A percentile compares a stretch with the other conserved stretches of the same genome.
phyloP scores from a whole-genome alignment of 1,140 invertebrate species.

The Pogonus chalceus region DNA sequence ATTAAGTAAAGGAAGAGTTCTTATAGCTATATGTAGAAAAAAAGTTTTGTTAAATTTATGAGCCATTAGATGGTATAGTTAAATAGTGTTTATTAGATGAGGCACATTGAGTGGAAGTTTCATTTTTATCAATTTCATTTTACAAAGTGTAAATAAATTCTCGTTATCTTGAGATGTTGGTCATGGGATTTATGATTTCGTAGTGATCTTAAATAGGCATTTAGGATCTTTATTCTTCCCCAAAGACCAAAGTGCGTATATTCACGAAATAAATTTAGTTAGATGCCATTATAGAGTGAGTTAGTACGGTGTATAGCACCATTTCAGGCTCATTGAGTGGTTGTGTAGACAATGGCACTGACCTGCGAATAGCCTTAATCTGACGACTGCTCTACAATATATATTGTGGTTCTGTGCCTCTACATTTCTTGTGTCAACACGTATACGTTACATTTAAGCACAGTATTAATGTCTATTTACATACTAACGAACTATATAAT shows the following conservation, averaged over 20 bases:
- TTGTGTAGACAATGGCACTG: slow-evolving; percentile 2
- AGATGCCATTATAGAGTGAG: neutral
- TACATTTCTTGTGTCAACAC: slow-evolving; percentile 1
- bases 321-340: neutral
- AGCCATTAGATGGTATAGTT: too few relatives aligned
- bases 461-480: neutral
- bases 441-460: neutral
- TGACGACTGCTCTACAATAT: neutral
- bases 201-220: neutral
- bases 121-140: too few relatives aligned
- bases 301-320: neutral
- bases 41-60: too few relatives aligned
- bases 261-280: neutral
- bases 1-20: too few relatives aligned
- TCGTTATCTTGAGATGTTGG: too few relatives aligned
- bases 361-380: slow-evolving; percentile 2
- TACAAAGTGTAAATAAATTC: too few relatives aligned
- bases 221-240: neutral
- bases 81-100: too few relatives aligned
- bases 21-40: too few relatives aligned
- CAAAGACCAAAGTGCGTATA: neutral
- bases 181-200: neutral
- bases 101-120: too few relatives aligned
- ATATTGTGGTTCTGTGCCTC: neutral
- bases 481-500: neutral